Conservation (phyloP, 2,797 vertebrate genomes). For the Heteromormyrus szaboi region DNA sequence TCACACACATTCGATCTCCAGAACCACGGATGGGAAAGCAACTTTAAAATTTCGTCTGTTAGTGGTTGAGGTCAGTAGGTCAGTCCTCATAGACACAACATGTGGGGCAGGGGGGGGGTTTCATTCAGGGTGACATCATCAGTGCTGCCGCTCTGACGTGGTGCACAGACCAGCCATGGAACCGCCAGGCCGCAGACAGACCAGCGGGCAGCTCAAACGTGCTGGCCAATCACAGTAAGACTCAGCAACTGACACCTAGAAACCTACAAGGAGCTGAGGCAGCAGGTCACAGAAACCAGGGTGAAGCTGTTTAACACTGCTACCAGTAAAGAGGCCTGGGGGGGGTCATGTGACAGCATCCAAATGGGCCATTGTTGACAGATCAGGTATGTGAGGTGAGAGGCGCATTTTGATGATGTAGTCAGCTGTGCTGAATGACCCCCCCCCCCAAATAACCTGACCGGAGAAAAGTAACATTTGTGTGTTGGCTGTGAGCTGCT, state of each 20-base stretch:
- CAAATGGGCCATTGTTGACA: neutral
- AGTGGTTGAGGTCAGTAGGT: neutral
- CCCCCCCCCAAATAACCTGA: neutral
- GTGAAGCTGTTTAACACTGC: neutral
- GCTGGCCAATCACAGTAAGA: neutral
- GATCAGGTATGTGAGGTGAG: neutral
- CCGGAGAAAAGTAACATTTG: neutral
- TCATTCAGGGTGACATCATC: neutral
- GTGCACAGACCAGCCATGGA: neutral
- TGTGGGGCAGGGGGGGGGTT: neutral
- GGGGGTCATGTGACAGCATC: neutral
- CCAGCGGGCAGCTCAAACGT: neutral
- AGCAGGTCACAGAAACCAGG: neutral
- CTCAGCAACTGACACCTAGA: neutral
- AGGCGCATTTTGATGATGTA: neutral
- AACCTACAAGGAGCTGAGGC: neutral
- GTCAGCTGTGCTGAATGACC: neutral
- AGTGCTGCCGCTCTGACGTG: neutral
- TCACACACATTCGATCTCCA: slow-evolving; percentile 8
- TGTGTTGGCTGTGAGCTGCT: neutral
- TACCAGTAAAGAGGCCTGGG: neutral
- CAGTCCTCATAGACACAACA: neutral
- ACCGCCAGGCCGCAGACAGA: neutral
- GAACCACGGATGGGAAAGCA: neutral
- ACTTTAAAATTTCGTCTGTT: neutral